phyloP scores from a whole-genome alignment of 2,113 vertebrate species.

The Oreochromis aureus region DNA sequence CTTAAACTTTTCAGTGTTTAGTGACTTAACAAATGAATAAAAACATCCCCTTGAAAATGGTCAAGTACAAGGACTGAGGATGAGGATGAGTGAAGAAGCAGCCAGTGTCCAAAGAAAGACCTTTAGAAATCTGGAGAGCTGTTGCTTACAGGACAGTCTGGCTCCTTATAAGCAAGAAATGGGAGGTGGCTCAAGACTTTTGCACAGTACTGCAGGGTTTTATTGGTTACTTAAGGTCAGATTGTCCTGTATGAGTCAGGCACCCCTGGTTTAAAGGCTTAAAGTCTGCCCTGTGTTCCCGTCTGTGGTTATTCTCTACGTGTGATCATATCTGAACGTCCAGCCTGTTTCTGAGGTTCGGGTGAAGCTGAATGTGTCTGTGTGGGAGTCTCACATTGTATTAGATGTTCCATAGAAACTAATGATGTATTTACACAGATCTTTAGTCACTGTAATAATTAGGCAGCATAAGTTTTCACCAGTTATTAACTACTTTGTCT shows the following conservation, averaged over 20 bases:
- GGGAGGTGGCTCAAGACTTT: not conserved
- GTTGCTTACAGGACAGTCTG: not conserved
- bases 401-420: fast-evolving
- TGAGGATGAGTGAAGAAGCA: not conserved
- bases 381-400: not conserved
- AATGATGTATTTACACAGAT: not conserved
- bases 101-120: fast-evolving
- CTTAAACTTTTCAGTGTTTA: not conserved
- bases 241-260: not conserved
- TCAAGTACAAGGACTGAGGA: not conserved
- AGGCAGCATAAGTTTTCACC: not conserved
- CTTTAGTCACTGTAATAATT: not conserved
- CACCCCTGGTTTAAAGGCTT: fast-evolving
- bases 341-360: not conserved
- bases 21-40: not conserved
- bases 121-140: not conserved
- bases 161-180: fast-evolving
- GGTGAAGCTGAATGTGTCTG: not conserved
- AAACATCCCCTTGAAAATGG: not conserved
- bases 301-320: not conserved
- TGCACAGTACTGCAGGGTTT: not conserved
- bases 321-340: fast-evolving
- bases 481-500: not conserved
- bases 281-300: not conserved
- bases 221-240: not conserved